phyloP scores from a whole-genome alignment of 2,888 invertebrate genomes.

The Aricia artaxerxes region DNA sequence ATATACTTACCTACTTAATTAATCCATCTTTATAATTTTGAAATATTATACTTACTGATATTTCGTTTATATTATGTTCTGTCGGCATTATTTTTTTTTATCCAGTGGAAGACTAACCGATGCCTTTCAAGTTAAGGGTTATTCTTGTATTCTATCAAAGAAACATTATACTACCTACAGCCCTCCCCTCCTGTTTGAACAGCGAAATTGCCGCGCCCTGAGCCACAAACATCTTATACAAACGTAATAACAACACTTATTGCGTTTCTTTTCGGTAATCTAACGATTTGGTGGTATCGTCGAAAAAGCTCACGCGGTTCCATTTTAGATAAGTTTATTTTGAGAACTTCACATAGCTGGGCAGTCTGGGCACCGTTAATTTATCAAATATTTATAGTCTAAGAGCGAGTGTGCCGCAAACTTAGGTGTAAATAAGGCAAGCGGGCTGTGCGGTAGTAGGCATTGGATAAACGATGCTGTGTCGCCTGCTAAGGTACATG shows the following conservation, averaged over 20 bases:
- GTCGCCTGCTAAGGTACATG: no score
- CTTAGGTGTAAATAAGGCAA: no score
- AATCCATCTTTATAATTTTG: no score
- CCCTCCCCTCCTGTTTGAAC: background rate
- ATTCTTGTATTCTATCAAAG: background rate
- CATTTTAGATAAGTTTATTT: background rate
- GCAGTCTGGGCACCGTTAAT: no score
- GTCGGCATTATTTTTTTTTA: background rate
- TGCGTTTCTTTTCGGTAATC: background rate
- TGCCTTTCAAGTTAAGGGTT: background rate
- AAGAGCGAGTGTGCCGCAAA: no score
- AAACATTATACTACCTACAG: background rate
- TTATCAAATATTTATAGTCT: no score
- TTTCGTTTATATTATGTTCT: background rate
- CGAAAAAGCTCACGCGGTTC: background rate
- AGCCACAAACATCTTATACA: background rate
- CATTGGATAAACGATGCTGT: no score
- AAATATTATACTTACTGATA: no score
- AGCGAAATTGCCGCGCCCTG: background rate
- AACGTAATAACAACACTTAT: slow-evolving; percentile 10
- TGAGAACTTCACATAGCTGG: no score
- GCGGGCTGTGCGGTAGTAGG: no score
- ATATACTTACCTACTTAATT: no score
- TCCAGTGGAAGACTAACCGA: background rate
- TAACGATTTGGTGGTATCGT: background rate